Conservation (phyloP, 2,888 invertebrate genomes). For the Melikaiella ostensackeni region DNA sequence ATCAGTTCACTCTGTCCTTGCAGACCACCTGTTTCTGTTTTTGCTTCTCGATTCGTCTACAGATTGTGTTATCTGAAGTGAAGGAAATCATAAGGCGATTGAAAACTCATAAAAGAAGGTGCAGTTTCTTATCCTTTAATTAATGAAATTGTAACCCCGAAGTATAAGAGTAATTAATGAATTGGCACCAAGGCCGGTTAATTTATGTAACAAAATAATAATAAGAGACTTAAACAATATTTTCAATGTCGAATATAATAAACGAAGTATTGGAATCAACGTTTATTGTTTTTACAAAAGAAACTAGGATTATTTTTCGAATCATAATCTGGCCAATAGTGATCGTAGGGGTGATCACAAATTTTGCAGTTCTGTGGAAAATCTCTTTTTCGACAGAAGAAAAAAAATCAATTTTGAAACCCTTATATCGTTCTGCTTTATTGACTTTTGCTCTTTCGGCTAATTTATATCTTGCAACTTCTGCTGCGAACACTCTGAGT, state of each 20-base stretch:
- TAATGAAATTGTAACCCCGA: background rate
- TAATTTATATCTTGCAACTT: constrained; percentile 56
- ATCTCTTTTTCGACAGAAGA: constrained; percentile 49
- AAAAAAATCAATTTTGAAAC: constrained; percentile 54
- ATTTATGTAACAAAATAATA: background rate
- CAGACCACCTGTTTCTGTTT: background rate
- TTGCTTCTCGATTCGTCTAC: background rate
- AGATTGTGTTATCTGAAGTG: constrained; percentile 39
- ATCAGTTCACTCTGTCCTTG: background rate
- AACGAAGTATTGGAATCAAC: constrained; percentile 26
- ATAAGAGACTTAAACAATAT: background rate
- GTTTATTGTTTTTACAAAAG: constrained; percentile 45
- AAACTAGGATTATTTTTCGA: constrained; percentile 56
- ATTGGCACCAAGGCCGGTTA: background rate
- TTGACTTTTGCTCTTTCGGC: constrained; percentile 61
- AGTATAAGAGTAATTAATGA: background rate
- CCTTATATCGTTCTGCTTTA: constrained; percentile 59
- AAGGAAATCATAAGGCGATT: constrained; percentile 22
- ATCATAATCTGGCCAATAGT: constrained; percentile 61
- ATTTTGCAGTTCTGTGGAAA: constrained; percentile 57
- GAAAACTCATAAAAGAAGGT: constrained; percentile 42
- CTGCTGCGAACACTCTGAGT: constrained; percentile 57
- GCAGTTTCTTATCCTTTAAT: background rate
- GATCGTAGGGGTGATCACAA: constrained; percentile 57
- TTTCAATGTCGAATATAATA: constrained; percentile 32